These are phyloP conservation scores for Antennarius maculatus DNA, from an alignment of 2,797 vertebrate genomes.

Conservation along the genomic window DNA sequence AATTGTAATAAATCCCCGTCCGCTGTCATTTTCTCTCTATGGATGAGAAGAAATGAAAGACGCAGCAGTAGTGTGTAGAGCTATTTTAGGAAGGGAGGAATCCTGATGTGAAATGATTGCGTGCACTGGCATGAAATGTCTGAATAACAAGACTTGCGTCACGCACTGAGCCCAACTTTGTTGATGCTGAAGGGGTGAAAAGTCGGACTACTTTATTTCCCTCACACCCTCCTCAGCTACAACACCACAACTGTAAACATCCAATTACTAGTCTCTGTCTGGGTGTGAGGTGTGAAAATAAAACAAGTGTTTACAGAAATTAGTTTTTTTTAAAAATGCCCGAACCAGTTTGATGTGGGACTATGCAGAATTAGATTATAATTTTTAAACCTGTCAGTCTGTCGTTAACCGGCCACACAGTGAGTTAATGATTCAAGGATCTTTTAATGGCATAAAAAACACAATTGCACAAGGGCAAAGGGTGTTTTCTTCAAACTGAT, in stretches of 20 bases:
- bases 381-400: conserved; percentile 11
- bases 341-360: not conserved
- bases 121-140: conserved; percentile 11
- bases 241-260: conserved; percentile 29
- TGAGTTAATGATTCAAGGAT: conserved; percentile 61
- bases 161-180: conserved; percentile 12
- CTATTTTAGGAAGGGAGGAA: conserved; percentile 7
- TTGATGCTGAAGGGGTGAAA: not conserved
- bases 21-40: no score
- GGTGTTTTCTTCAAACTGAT: conserved; percentile 49
- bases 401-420: conserved; percentile 1
- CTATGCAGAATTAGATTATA: not conserved
- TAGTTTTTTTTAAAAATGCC: conserved; percentile 19
- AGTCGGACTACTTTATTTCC: no score
- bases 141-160: not conserved
- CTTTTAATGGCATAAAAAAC: conserved; percentile 30
- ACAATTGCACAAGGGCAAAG: conserved; percentile 3
- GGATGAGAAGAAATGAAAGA: conserved; percentile 7
- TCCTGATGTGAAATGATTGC: not conserved
- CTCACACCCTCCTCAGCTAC: not conserved
- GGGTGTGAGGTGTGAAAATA: not conserved
- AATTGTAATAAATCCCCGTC: no score
- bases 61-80: conserved; percentile 14
- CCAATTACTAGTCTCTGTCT: not conserved
- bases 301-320: conserved; percentile 12